Conservation (phyloP, 2,888 invertebrate genomes). For the Hecatera dysodea region DNA sequence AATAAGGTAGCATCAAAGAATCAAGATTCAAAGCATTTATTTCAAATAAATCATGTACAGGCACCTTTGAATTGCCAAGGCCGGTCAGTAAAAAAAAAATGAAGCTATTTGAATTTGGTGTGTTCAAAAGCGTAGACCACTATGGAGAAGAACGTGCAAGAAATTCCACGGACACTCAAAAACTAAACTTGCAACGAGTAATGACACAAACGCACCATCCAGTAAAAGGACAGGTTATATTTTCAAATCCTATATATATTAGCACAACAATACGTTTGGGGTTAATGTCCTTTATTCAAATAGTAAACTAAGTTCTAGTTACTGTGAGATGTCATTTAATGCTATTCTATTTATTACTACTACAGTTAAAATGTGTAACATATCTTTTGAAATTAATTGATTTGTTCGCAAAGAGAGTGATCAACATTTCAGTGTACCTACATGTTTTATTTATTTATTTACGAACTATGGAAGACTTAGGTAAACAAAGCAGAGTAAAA, state of each 20-base stretch:
- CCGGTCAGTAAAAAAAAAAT: no score
- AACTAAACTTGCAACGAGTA: slow-evolving; percentile 1
- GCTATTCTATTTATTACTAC: background rate
- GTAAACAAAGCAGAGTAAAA: no score
- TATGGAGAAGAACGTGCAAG: no score
- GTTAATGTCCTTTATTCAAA: slow-evolving; percentile 7
- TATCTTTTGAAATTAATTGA: background rate
- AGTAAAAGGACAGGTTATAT: slow-evolving; percentile 2
- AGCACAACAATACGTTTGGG: slow-evolving; percentile 18
- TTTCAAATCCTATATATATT: slow-evolving; percentile 4
- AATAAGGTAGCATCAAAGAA: background rate
- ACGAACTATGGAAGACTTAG: no score
- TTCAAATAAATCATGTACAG: no score
- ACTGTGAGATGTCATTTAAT: background rate
- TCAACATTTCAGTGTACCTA: background rate
- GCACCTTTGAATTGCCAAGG: no score
- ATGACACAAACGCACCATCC: background rate
- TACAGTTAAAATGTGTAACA: background rate
- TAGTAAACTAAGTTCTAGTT: slow-evolving; percentile 7
- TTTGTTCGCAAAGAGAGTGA: background rate
- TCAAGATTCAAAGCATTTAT: no score
- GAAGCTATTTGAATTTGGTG: no score
- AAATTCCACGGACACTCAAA: no score
- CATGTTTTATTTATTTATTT: no score
- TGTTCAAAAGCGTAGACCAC: no score